Conservation (phyloP, 2,113 vertebrate genomes). For the Heterochromis multidens region DNA sequence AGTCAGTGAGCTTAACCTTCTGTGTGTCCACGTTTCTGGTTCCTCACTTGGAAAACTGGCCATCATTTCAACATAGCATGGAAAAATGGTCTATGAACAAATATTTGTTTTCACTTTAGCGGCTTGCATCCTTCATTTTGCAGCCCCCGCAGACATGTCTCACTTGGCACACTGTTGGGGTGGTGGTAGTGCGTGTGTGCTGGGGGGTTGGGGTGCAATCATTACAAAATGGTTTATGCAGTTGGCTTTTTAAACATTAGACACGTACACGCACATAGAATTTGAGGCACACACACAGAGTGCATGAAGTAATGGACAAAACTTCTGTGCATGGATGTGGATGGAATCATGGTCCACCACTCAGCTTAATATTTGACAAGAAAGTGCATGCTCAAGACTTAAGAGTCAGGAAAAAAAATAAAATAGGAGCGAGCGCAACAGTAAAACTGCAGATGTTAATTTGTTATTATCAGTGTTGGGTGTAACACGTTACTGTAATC, state of each 20-base stretch:
- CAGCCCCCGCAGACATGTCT: constrained; percentile 1
- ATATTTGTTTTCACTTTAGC: constrained; percentile 69
- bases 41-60: constrained; percentile 32
- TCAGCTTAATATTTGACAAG: constrained; percentile 22
- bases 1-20: background rate
- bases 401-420: background rate
- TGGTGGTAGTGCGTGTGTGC: background rate
- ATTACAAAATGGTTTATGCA: constrained; percentile 23
- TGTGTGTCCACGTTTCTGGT: constrained; percentile 8
- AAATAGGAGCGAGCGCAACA: background rate
- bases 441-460: background rate
- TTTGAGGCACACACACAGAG: background rate
- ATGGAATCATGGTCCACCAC: background rate
- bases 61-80: constrained; percentile 34
- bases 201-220: background rate
- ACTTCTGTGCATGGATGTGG: background rate
- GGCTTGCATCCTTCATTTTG: constrained; percentile 20
- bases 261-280: background rate
- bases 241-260: background rate
- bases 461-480: background rate
- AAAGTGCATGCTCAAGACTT: background rate
- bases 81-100: constrained; percentile 55
- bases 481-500: background rate
- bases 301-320: constrained; percentile 13
- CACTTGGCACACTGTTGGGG: constrained; percentile 2